These are phyloP conservation scores for Noctua comes DNA, from an alignment of 2,888 invertebrate species.

Conservation along the genomic window DNA sequence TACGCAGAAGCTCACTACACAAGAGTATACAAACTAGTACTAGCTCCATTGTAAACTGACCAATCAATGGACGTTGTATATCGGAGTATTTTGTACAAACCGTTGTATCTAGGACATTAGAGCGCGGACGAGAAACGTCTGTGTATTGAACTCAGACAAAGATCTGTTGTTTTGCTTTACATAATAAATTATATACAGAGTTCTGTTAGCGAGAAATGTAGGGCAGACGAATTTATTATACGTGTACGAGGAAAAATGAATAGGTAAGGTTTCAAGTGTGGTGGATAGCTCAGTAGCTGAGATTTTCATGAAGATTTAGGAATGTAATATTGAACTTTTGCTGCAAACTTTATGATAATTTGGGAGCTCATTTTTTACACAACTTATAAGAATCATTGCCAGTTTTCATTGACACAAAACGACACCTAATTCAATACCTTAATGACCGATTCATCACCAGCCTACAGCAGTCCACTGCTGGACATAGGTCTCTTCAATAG, in stretches of 20 bases:
- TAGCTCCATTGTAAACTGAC: slow-evolving; percentile 1
- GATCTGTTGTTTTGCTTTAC: slow-evolving; percentile 20
- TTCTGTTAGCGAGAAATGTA: slow-evolving; percentile 27
- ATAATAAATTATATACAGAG: slow-evolving; percentile 29
- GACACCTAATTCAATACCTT: neutral
- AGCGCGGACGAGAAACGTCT: slow-evolving; percentile 42
- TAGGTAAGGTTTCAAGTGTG: slow-evolving; percentile 5
- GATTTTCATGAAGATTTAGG: neutral
- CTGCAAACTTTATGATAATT: neutral
- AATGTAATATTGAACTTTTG: neutral
- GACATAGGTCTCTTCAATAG: no score
- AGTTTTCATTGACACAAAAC: neutral
- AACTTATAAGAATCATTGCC: neutral
- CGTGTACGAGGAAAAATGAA: slow-evolving; percentile 10
- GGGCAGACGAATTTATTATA: slow-evolving; percentile 26
- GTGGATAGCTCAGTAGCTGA: neutral
- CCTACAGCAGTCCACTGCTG: no score
- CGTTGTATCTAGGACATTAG: slow-evolving; percentile 38
- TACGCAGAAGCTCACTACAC: neutral
- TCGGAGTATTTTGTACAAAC: slow-evolving; percentile 6
- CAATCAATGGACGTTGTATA: slow-evolving; percentile 11
- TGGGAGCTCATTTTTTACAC: neutral
- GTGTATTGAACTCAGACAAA: slow-evolving; percentile 29
- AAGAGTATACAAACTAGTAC: neutral
- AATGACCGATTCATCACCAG: no score